phyloP scores from a whole-genome alignment of 2,113 vertebrate species.

The Conger conger region DNA sequence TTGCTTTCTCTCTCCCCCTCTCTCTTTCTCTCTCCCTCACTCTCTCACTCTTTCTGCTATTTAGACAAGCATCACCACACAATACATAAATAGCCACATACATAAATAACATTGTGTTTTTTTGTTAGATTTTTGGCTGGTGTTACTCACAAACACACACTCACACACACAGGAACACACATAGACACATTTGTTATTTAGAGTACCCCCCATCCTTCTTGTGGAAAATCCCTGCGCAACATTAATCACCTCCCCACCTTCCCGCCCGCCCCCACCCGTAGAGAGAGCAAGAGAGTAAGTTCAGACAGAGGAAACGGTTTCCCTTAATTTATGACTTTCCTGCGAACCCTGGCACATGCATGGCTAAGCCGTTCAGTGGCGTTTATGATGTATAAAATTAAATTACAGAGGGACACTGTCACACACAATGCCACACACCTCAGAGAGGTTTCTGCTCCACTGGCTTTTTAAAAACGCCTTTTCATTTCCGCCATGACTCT shows the following conservation, averaged over 20 bases:
- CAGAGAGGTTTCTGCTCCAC: conserved; percentile 47
- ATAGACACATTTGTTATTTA: conserved; percentile 40
- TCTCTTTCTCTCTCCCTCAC: conserved; percentile 33
- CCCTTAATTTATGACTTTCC: conserved; percentile 66
- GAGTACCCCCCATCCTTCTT: conserved; percentile 46
- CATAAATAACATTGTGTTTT: too few relatives aligned
- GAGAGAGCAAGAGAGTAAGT: conserved; percentile 58
- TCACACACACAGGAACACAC: too few relatives aligned
- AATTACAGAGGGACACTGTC: conserved; percentile 62
- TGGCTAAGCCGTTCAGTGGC: conserved; percentile 64
- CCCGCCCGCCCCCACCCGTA: conserved; percentile 46
- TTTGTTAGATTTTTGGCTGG: too few relatives aligned
- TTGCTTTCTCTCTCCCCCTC: too few relatives aligned
- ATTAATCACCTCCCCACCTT: conserved; percentile 58
- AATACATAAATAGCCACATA: too few relatives aligned
- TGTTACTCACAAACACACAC: too few relatives aligned
- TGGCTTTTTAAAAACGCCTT: conserved; percentile 42
- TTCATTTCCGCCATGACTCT: conserved; percentile 39
- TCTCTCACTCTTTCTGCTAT: conserved; percentile 42
- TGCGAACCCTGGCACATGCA: conserved; percentile 54
- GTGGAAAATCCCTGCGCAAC: conserved; percentile 48
- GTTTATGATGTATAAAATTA: conserved; percentile 76
- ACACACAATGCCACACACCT: conserved; percentile 58
- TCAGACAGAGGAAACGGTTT: conserved; percentile 59
- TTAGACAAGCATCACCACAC: conserved; percentile 22